Conservation (phyloP, 1,140 invertebrate species). For the Glossosoma conforme region DNA sequence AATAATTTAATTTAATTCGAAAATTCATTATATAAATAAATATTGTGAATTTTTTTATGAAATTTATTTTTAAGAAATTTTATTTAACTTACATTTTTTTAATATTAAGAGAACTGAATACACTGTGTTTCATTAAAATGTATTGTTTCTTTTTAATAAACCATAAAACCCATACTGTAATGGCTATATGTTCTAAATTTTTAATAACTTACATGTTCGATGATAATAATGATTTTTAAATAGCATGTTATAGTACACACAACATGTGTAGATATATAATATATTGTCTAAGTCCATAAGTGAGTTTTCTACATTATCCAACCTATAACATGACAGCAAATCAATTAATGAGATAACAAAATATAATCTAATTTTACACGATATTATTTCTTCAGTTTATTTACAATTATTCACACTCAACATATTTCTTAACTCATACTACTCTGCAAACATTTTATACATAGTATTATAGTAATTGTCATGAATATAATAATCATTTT, state of each 20-base stretch:
- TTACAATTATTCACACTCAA: constrained; percentile 24
- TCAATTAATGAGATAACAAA: constrained; percentile 13
- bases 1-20: background rate
- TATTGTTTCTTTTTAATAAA: too few species aligned
- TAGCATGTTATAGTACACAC: too few species aligned
- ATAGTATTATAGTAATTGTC: constrained; percentile 16
- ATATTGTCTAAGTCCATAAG: constrained; percentile 32
- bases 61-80: too few species aligned
- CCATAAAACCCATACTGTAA: too few species aligned
- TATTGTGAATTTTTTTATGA: too few species aligned
- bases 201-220: too few species aligned
- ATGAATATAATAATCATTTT: constrained; percentile 4
- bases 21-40: too few species aligned
- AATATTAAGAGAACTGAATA: too few species aligned
- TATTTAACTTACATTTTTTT: too few species aligned
- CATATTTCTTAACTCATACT: constrained; percentile 11
- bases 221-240: too few species aligned
- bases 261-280: constrained; percentile 4
- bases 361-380: constrained; percentile 16
- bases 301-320: constrained; percentile 28
- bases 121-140: too few species aligned
- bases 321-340: constrained; percentile 19
- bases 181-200: too few species aligned
- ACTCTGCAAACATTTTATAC: constrained; percentile 12
- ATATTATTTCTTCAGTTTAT: constrained; percentile 11